Conservation (phyloP, 2,888 invertebrate species). For the Byasa hedistus region DNA sequence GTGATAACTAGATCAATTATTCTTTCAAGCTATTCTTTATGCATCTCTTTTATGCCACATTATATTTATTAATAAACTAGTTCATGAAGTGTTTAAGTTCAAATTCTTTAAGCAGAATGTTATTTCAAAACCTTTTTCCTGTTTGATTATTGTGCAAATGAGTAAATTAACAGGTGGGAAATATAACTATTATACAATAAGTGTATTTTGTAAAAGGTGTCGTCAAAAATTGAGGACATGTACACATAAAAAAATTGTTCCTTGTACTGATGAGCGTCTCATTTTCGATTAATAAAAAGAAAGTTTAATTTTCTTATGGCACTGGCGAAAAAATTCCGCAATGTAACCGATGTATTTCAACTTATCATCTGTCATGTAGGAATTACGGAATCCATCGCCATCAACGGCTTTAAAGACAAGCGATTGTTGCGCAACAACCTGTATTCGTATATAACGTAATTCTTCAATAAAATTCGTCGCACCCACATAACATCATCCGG, state of each 20-base stretch:
- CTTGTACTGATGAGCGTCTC: background rate
- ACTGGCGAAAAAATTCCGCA: background rate
- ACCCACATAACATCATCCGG: conserved; percentile 46
- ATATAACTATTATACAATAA: too few relatives aligned
- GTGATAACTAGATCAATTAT: background rate
- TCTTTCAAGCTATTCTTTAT: background rate
- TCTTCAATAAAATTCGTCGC: conserved; percentile 43
- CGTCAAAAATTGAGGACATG: too few relatives aligned
- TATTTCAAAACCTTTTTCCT: too few relatives aligned
- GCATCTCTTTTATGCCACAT: background rate
- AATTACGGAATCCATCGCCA: conserved; percentile 28
- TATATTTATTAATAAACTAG: background rate
- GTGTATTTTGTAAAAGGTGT: too few relatives aligned
- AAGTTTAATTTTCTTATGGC: background rate
- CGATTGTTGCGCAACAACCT: conserved; percentile 24
- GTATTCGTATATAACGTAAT: conserved; percentile 31
- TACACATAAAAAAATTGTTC: background rate
- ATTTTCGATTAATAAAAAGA: background rate
- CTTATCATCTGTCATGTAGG: conserved; percentile 22
- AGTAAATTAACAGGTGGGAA: too few relatives aligned
- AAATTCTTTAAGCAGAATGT: background rate
- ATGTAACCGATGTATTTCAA: conserved; percentile 11
- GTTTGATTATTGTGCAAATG: too few relatives aligned
- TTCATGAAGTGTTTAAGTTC: background rate
- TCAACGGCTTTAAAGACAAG: conserved; percentile 20